phyloP scores from a whole-genome alignment of 2,797 vertebrate genomes.

The Prionace glauca region DNA sequence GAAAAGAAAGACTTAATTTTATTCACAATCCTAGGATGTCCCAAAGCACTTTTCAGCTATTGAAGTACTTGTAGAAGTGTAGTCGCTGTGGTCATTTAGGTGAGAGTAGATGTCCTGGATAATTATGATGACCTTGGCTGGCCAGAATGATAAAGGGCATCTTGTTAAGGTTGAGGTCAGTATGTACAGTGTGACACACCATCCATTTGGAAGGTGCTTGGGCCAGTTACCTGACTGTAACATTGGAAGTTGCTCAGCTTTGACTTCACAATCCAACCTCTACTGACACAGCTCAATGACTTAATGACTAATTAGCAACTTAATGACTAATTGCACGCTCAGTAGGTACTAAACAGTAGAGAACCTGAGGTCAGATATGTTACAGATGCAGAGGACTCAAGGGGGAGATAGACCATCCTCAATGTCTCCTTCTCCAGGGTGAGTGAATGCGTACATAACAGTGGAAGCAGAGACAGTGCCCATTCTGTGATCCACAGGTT shows the following conservation, averaged over 20 bases:
- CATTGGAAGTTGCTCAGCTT: neutral
- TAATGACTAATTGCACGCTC: neutral
- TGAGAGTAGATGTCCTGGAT: neutral
- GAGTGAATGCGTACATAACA: neutral
- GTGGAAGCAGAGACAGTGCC: neutral
- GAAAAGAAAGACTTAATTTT: neutral
- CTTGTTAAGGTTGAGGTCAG: too few relatives aligned
- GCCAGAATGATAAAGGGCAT: too few relatives aligned
- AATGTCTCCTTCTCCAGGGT: neutral
- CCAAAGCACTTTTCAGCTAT: neutral
- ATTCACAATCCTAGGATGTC: neutral
- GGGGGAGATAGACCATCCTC: neutral
- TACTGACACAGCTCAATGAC: neutral
- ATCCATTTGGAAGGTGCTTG: too few relatives aligned
- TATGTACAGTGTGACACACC: too few relatives aligned
- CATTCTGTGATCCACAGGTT: neutral
- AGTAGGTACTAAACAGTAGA: neutral
- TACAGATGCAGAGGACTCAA: neutral
- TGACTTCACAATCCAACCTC: neutral
- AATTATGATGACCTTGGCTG: neutral
- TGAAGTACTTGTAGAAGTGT: neutral
- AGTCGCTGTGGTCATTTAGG: neutral
- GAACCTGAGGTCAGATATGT: neutral
- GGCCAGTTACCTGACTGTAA: too few relatives aligned
- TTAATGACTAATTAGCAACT: neutral